Evolutionary conservation across 2,888 invertebrate genomes (phyloP).

Genomic region (Nowickia ferox): DNA sequence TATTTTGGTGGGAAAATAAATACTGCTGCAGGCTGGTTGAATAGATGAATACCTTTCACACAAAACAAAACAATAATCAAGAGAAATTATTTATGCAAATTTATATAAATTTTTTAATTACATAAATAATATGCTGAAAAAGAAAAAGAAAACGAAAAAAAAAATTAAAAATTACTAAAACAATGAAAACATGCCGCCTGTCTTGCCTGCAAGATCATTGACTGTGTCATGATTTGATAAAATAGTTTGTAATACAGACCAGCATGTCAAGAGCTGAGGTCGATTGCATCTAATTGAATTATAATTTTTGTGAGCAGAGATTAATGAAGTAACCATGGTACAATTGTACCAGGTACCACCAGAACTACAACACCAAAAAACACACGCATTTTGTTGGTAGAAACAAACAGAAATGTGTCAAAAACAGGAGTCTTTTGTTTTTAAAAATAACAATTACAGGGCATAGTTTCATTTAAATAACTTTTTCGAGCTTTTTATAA

Average conservation of each 20-base stretch:
- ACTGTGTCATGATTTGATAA: slow-evolving; percentile 47
- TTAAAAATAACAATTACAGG: too few species aligned
- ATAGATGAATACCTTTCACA: background rate
- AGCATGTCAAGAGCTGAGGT: slow-evolving; percentile 62
- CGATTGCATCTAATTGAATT: slow-evolving; percentile 16
- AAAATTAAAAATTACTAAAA: background rate
- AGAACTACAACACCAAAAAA: too few species aligned
- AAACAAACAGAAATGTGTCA: too few species aligned
- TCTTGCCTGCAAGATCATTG: slow-evolving; percentile 50
- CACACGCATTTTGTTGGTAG: too few species aligned
- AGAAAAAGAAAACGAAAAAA: slow-evolving; percentile 10
- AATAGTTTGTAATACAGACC: slow-evolving; percentile 58
- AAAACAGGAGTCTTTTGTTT: too few species aligned
- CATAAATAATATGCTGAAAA: slow-evolving; percentile 32
- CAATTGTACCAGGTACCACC: too few species aligned
- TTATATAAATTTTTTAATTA: slow-evolving; percentile 47
- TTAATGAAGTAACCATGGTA: too few species aligned
- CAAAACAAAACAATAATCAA: slow-evolving; percentile 39
- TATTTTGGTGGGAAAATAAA: slow-evolving; percentile 50
- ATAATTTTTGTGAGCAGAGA: background rate
- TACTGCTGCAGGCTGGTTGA: background rate
- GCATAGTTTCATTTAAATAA: too few species aligned
- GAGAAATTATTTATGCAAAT: slow-evolving; percentile 66
- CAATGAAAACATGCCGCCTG: slow-evolving; percentile 38
- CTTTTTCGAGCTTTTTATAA: too few species aligned